A percentile compares a stretch with the other conserved stretches of the same genome.
phyloP scores from a whole-genome alignment of 2,113 vertebrate species.

The Cryptoleucopteryx plumbea region DNA sequence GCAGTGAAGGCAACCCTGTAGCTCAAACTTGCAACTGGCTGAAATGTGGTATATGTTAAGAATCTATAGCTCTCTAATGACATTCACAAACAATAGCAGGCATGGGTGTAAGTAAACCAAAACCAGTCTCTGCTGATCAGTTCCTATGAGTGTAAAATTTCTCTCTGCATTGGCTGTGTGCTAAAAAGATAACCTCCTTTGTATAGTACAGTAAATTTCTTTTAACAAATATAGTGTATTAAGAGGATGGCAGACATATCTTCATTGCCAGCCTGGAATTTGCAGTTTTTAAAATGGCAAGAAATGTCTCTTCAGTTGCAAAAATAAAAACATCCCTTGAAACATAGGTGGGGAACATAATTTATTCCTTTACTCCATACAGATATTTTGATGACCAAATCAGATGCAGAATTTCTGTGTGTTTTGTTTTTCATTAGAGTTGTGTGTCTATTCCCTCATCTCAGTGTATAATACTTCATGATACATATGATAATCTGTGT shows the following conservation, averaged over 20 bases:
- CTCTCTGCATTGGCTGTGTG: background rate
- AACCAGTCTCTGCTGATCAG: fast-evolving
- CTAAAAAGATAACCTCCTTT: background rate
- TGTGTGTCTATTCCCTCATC: background rate
- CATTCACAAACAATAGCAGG: background rate
- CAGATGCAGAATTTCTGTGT: background rate
- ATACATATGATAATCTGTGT: background rate
- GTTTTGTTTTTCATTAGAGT: background rate
- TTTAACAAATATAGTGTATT: background rate
- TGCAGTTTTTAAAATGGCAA: background rate
- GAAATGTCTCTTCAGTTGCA: background rate
- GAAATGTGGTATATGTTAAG: background rate
- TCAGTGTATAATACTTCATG: background rate
- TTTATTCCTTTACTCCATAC: background rate
- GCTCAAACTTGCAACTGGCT: background rate
- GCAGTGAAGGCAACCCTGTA: background rate
- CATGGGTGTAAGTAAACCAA: background rate
- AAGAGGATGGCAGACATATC: background rate
- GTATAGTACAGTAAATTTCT: background rate
- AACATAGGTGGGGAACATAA: background rate
- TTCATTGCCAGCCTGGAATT: background rate
- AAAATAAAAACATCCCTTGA: background rate
- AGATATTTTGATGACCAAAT: background rate
- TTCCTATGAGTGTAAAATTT: background rate
- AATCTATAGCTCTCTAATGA: background rate